A percentile compares a stretch with the other conserved stretches of the same genome.
phyloP scores from a whole-genome alignment of 2,888 invertebrate genomes.

The Osedax frankpressi region DNA sequence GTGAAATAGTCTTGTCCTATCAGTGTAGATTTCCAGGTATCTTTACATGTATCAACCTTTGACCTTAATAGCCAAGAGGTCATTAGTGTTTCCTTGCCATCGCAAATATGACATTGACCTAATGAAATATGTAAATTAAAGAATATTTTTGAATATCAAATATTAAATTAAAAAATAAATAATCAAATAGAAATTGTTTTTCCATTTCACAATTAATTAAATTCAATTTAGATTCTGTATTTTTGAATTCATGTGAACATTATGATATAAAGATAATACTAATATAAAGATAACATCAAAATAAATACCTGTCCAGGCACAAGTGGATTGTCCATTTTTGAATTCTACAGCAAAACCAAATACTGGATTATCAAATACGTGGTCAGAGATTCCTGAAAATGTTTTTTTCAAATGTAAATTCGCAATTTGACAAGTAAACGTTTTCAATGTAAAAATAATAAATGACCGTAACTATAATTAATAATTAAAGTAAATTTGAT shows the following conservation, averaged over 20 bases:
- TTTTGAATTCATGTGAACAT: neutral
- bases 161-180: too few relatives aligned
- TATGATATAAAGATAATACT: neutral
- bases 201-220: too few relatives aligned
- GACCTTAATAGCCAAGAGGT: slow-evolving; percentile 24
- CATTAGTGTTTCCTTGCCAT: slow-evolving; percentile 21
- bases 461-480: too few relatives aligned
- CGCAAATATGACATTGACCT: slow-evolving; percentile 26
- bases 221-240: neutral
- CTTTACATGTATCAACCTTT: slow-evolving; percentile 11
- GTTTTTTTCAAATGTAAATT: too few relatives aligned
- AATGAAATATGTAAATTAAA: neutral
- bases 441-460: too few relatives aligned
- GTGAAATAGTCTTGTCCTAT: slow-evolving; percentile 25
- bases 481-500: too few relatives aligned
- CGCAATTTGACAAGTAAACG: too few relatives aligned
- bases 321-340: slow-evolving; percentile 17
- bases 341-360: slow-evolving; percentile 24
- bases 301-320: slow-evolving; percentile 25
- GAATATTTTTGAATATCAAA: neutral
- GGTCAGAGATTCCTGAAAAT: neutral
- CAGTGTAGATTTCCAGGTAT: slow-evolving; percentile 23
- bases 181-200: too few relatives aligned
- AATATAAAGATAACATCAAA: too few relatives aligned
- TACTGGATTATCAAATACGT: neutral